Conservation (phyloP, 2,888 invertebrate genomes). For the Podotricha telesiphe region DNA sequence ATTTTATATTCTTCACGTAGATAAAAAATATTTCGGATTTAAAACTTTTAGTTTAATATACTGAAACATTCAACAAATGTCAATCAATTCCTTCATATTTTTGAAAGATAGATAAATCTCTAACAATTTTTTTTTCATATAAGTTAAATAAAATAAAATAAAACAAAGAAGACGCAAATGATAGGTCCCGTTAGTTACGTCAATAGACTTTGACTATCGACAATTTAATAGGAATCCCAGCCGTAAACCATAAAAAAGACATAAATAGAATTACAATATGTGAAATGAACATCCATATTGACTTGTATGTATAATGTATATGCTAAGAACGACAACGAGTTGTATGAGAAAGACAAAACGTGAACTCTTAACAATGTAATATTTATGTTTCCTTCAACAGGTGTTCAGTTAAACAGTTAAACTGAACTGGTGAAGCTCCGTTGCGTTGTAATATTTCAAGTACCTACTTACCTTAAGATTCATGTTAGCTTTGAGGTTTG, state of each 20-base stretch:
- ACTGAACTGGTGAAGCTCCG: conserved; percentile 25
- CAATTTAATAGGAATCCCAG: neutral
- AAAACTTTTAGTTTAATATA: no score
- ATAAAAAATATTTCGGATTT: neutral
- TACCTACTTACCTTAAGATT: conserved; percentile 35
- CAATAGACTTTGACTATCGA: neutral
- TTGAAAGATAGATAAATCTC: no score
- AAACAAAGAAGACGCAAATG: no score
- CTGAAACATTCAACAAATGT: no score
- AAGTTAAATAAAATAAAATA: neutral
- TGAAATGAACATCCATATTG: neutral
- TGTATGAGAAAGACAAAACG: conserved; percentile 21
- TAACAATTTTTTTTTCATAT: no score
- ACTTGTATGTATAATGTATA: neutral
- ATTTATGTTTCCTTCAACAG: conserved; percentile 42
- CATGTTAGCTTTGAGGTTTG: conserved; percentile 39
- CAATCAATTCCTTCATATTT: no score
- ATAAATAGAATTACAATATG: conserved; percentile 20
- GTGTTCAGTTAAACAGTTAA: conserved; percentile 36
- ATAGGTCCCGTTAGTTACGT: neutral
- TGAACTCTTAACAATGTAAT: conserved; percentile 21
- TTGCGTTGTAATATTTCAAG: conserved; percentile 34
- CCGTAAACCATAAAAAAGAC: neutral
- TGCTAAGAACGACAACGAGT: neutral
- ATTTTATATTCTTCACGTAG: neutral